Base-by-base conservation (phyloP, 2,888 invertebrate species). In the Anoplius nigerrimus region DNA sequence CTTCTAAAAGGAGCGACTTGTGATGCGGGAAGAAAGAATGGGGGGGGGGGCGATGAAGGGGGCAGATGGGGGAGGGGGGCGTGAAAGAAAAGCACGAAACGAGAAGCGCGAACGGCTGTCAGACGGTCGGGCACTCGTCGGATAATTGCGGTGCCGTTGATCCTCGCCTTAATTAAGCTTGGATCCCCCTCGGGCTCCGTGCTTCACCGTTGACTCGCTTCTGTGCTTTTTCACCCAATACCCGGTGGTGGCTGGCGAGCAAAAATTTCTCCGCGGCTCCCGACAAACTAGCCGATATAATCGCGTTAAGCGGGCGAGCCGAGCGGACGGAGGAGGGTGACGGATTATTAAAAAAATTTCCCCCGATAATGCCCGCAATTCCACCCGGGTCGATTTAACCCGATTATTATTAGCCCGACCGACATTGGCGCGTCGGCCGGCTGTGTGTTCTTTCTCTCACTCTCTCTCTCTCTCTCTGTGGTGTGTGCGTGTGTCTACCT, bases 61-160 rank as follows among this genome's bases (percentile, higher is more conserved):
- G n/a, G 34, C 55, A 65, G 60, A 60, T 8, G 46, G 42, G 42
- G 42, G 13, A 42, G 42, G 11, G 2, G 16, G 45, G 45, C n/a
- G 16, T 2, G 51, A 22, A 15, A 52, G 42, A 42, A 42, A 56
- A 34, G 34, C 34, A 34, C 34, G 34, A 34, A 34, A 34, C 34
- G 42, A 43, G 34, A 48, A 56, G 13, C 54, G 60, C 60, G 73
- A 71, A 73, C 72, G 43, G 68, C 74, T 72, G 79, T 74, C 79
- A 73, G 67, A 67, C 74, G 66, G 76, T 78, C 67, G 78, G 61
- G 71, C 71, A 71, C 74, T 80, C 78, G 75, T 73, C 55, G 76
- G 69, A 78, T 79, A 79, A 80, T 80, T 78, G 76, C 79, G 66
- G 74, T 71, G 80, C 69, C 78, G 78, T 72, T 75, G 72, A 76